phyloP scores from a whole-genome alignment of 2,113 vertebrate species.

The Pseudopipra pipra region DNA sequence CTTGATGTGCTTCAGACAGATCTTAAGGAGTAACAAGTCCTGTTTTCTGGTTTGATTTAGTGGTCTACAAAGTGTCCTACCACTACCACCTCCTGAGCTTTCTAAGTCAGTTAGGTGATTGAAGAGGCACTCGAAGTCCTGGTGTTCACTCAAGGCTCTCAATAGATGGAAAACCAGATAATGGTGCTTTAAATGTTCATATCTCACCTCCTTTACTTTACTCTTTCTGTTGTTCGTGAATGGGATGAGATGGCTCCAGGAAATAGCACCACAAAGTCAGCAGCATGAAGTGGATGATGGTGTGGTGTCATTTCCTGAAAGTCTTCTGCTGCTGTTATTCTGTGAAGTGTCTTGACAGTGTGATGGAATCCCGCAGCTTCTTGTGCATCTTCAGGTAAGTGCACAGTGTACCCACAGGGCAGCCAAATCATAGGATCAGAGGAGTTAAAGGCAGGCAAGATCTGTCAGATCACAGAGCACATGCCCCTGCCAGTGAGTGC shows the following conservation, averaged over 20 bases:
- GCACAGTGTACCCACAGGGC: neutral
- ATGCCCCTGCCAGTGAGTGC: neutral
- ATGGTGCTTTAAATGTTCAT: neutral
- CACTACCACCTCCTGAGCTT: neutral
- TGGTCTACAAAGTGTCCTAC: constrained; percentile 18
- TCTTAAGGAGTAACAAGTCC: neutral
- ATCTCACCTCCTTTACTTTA: constrained; percentile 3
- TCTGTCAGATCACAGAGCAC: constrained; percentile 39
- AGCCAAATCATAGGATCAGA: constrained; percentile 28
- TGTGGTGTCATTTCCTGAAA: constrained; percentile 9
- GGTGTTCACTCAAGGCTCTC: neutral
- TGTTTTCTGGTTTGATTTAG: constrained; percentile 35
- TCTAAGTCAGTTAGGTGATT: constrained; percentile 13
- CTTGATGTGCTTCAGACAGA: constrained; percentile 16
- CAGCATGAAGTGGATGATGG: constrained; percentile 7
- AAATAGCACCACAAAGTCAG: constrained; percentile 23
- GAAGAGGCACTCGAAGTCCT: neutral
- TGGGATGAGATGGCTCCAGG: constrained; percentile 18
- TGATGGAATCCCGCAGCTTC: constrained; percentile 52
- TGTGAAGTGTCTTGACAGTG: neutral
- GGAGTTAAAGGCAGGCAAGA: neutral
- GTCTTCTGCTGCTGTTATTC: constrained; percentile 29
- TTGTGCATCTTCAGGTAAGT: constrained; percentile 28
- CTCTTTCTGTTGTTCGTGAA: neutral
- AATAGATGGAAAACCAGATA: neutral